Conservation (phyloP, 2,113 vertebrate species). For the Osmerus eperlanus region DNA sequence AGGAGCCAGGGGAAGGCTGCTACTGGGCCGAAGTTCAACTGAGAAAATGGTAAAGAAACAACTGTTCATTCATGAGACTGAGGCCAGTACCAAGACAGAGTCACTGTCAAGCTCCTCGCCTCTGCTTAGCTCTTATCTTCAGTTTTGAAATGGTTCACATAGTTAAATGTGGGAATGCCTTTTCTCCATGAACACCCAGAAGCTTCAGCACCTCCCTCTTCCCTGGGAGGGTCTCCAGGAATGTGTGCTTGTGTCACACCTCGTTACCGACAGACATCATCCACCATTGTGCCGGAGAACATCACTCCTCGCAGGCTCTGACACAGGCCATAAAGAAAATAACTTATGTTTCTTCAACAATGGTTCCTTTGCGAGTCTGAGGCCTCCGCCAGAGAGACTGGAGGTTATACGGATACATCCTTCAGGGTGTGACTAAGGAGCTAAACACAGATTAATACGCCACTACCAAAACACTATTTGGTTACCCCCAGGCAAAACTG, state of each 20-base stretch:
- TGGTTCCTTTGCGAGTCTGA: neutral
- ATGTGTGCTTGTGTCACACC: neutral
- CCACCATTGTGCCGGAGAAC: neutral
- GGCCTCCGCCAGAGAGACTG: neutral
- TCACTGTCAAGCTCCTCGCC: too few species aligned
- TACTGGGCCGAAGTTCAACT: too few species aligned
- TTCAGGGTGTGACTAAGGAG: neutral
- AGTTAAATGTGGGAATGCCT: too few species aligned
- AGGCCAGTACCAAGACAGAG: too few species aligned
- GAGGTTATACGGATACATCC: neutral
- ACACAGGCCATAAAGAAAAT: neutral
- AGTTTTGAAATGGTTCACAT: too few species aligned
- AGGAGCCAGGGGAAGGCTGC: too few species aligned
- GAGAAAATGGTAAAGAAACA: too few species aligned
- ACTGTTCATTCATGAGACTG: too few species aligned
- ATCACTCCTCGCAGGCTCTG: neutral
- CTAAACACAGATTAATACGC: neutral
- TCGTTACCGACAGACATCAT: neutral
- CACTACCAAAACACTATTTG: neutral
- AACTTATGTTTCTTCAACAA: neutral
- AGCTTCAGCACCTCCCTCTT: too few species aligned
- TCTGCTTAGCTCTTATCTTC: too few species aligned
- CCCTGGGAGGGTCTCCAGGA: neutral
- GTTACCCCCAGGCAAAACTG: neutral
- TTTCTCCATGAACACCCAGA: too few species aligned